Conservation (phyloP, 2,797 vertebrate genomes). For the Heterohyrax brucei region DNA sequence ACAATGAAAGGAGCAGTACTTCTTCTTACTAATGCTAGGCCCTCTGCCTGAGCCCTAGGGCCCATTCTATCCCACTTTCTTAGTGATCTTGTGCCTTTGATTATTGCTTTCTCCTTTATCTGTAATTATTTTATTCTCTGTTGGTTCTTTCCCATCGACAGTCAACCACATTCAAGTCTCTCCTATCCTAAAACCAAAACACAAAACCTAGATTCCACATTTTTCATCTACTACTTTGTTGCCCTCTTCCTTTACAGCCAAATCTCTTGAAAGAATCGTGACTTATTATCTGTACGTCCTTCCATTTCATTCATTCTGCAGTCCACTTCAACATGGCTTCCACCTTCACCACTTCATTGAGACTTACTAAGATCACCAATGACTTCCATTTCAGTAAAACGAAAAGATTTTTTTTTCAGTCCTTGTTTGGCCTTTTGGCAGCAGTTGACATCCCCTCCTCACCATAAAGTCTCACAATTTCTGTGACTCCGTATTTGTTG, state of each 20-base stretch:
- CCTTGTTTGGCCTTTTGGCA: background rate
- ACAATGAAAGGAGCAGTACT: background rate
- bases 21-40: slow-evolving; percentile 11
- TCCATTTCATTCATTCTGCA: background rate
- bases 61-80: background rate
- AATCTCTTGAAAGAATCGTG: slow-evolving; percentile 6
- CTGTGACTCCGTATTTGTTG: background rate
- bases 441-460: background rate
- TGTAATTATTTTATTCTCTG: background rate
- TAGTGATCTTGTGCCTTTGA: background rate
- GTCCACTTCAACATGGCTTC: slow-evolving; percentile 18
- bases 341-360: slow-evolving; percentile 8
- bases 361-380: slow-evolving; percentile 38
- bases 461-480: slow-evolving; percentile 24
- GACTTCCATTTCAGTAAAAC: slow-evolving; percentile 7
- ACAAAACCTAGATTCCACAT: background rate
- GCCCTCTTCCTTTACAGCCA: background rate
- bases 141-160: background rate
- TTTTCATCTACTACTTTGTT: background rate
- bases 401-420: slow-evolving; percentile 42
- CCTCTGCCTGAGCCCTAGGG: background rate
- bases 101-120: background rate
- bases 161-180: background rate
- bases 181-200: slow-evolving; percentile 34
- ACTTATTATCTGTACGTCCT: background rate